Evolutionary conservation across 2,888 invertebrate species (phyloP), one percentile per base, ranked within the genome.

Genomic region (Amiota mariae): DNA sequence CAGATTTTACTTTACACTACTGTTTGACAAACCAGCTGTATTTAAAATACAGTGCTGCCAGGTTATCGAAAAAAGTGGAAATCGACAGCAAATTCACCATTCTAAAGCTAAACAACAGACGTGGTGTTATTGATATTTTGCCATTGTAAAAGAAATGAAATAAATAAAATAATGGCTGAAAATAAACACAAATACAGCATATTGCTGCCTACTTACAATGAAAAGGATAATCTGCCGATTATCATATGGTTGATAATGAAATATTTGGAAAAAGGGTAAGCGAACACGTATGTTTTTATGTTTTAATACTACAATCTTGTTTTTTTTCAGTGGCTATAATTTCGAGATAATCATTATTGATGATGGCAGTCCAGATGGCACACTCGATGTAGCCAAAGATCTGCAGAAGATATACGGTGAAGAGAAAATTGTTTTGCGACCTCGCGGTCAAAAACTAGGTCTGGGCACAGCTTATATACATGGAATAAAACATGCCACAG

Each of bases 301-400:
- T 24, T 20, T 11, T 18, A 18, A 24, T 6, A 36, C 36, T 6
- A 36, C 36, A 36, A 36, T 36, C 36, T 36, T 36, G 36, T 36
- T 36, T 11, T 18, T 67, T 61, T 66, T 0, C 87, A 96, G 96
- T 88, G 93, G 92, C 57, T 92, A 92, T 85, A 92, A 95, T 80
- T 98, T 95, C 90, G 98, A 99, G 92, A 93, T 99, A 47, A 98
- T 99, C 84, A 91, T 99, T 63, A 98, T 99, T 81, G 99, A 99
- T 90, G 99, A 99, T 92, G 97, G 97, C 67, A 98, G 98, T 88
- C 99, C 99, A 1, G 99, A 99, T 91, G 99, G 98, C 12, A 99
- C 99, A 0, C 90, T 95, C 78, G 96, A 98, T 64, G 96, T 96
- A 18, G 99, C 98, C 0, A 94, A 96, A 89, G 94, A 97, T 85